Evolutionary conservation across 1,140 invertebrate species (phyloP).

Genomic region (Trinorchestia longiramus): DNA sequence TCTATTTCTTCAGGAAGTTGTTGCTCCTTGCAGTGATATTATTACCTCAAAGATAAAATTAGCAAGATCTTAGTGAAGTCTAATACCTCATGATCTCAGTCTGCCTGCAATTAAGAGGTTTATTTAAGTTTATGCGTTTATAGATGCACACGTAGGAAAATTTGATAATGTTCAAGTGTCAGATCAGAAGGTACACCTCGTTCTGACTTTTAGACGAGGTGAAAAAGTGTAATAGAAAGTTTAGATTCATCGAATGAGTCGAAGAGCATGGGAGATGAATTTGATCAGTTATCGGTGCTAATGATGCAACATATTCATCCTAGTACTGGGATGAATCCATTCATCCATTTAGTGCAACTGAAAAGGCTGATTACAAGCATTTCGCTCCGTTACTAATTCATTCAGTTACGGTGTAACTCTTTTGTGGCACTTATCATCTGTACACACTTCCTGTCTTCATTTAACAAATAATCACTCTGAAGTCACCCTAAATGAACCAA

Average conservation of each 20-base stretch:
- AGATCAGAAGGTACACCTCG: not conserved
- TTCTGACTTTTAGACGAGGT: not conserved
- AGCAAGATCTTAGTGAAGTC: not conserved
- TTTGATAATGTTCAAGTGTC: not conserved
- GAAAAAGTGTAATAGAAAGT: not conserved
- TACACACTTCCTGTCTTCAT: too few relatives aligned
- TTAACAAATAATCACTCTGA: not conserved
- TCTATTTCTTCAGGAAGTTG: not conserved
- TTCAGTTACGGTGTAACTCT: not conserved
- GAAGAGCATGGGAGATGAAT: not conserved
- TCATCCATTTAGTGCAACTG: not conserved
- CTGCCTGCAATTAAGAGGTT: not conserved
- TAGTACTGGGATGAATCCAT: not conserved
- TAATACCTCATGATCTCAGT: not conserved
- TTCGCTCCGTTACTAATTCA: too few relatives aligned
- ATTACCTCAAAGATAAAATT: not conserved
- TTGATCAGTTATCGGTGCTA: not conserved
- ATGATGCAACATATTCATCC: not conserved
- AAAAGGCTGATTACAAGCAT: not conserved
- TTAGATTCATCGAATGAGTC: not conserved
- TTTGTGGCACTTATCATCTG: not conserved
- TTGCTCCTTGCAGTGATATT: not conserved
- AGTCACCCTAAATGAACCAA: not conserved
- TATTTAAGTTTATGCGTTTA: not conserved
- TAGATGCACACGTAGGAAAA: not conserved